Base-by-base conservation (phyloP, 2,797 vertebrate species). In the Oryzias dopingdopingensis region DNA sequence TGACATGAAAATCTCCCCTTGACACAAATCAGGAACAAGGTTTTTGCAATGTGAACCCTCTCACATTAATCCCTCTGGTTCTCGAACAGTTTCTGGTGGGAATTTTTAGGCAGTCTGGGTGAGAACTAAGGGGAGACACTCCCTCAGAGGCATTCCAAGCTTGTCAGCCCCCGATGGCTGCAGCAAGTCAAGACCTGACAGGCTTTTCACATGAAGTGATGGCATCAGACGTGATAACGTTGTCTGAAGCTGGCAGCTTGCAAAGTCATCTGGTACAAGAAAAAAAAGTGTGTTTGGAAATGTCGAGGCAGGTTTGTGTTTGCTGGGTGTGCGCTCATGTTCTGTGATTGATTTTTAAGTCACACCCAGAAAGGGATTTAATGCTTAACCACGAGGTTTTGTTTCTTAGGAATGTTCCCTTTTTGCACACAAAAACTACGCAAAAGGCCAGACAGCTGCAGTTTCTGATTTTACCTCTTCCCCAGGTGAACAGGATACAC, bases 181-280 rank as follows among this genome's bases (percentile, higher is more conserved):
- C 43, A 62, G 23, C 69, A 42, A 67, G 70, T 66, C 67, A 48
- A 49, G 56, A 66, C 85, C 49, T 46, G 78, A 14, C 43, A 8
- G 29, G 57, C 17, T 37, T 42, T 13, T 48, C 49, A 43, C 26
- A 45, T 40, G 20, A 47, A 49, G 32, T 43, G 4, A 29, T 72
- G 62, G 71, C 65, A 56, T 82, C 62, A 72, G 52, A 72, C 14
- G 37, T 65, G 77, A 72, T 64, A 72, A 70, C 41, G 48, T 5
- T 46, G 29, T 40, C 49, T 65, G 52, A 58, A 57, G 18, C 15
- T 57, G 55, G 50, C 50, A 59, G 13, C 14, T 55, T 65, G 43
- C 74, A 59, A 84, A 44, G 69, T 72, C 70, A 29, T 12, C 4
- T 8, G 54, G 52, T 37, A 17, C 41, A n/a, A 29, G 7, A 29